Evolutionary conservation across 2,797 vertebrate genomes (phyloP).

Genomic region (Rhinichthys osculus): DNA sequence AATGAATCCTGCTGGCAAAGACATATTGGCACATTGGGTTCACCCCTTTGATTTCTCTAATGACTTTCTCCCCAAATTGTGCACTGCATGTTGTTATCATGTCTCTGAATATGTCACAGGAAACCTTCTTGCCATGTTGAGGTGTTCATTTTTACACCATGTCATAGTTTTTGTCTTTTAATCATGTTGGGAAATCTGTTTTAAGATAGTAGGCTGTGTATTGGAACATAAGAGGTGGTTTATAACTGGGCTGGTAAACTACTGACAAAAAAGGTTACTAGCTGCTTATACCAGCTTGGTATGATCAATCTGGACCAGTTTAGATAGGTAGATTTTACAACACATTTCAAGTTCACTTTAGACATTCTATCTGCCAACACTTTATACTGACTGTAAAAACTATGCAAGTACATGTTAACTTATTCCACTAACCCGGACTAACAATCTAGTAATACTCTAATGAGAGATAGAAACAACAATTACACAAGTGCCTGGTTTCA

Average conservation of each 20-base stretch:
- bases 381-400: no score
- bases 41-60: slow-evolving; percentile 54
- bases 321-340: background rate
- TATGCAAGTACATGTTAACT: no score
- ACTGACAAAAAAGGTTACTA: background rate
- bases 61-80: slow-evolving; percentile 40
- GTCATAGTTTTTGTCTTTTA: background rate
- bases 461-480: no score
- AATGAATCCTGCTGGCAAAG: slow-evolving; percentile 61
- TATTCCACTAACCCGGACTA: no score
- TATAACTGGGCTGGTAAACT: background rate
- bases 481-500: no score
- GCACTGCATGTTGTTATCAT: slow-evolving; percentile 1
- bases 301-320: background rate
- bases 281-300: background rate
- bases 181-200: background rate
- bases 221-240: background rate
- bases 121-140: background rate
- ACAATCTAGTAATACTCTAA: no score
- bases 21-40: slow-evolving; percentile 53
- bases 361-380: no score
- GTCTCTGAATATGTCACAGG: background rate
- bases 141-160: background rate
- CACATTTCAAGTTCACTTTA: background rate
- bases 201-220: background rate